Base-by-base conservation (phyloP, 1,140 invertebrate genomes). In the Calliopsis andreniformis region DNA sequence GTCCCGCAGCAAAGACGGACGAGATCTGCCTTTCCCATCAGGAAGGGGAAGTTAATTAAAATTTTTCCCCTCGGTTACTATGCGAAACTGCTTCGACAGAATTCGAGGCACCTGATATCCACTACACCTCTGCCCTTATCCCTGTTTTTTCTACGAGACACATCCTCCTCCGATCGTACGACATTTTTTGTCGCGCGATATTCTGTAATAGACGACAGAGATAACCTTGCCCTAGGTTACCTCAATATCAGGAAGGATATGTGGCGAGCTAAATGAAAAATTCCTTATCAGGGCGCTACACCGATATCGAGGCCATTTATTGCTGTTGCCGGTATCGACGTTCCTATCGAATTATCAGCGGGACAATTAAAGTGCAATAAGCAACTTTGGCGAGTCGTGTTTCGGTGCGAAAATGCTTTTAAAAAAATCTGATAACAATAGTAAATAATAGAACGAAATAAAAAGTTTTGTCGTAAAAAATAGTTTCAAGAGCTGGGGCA, bases 251-350 rank as follows among this genome's bases (percentile, higher is more conserved):
- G 18, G 12, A 39, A 25, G 49, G 43, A 68, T n/a, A 28, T 43
- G 49, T 12, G 51, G 49, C 14, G 14, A 10, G 42, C 43, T 58
- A 58, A 76, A 76, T 68, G 45, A 76, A 76, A 76, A 76, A 68
- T 76, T 76, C 42, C 43, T 68, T 69, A 69, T 68, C 64, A 14
- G 5, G n/a, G 10, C 6, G 7, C 53, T 20, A n/a, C 4, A 42
- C 12, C 20, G 43, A 79, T 51, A 79, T 62, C 78, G 64, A 32
- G 42, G 14, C 23, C 55, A 56, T 82, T 70, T 49, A 71, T 77
- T 80, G 55, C 47, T 25, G 25, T 39, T 25, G 35, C 6, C 39
- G 39, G n/a, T 64, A 76, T 64, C 35, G 58, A 42, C 43, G 59
- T 30, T n/a, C n/a, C 18, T 53, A 76, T 77, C 72, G 71, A 66